Evolutionary conservation across 2,113 vertebrate species (phyloP), one percentile per base, ranked within the genome.

Genomic region (Oncorhynchus gorbuscha): DNA sequence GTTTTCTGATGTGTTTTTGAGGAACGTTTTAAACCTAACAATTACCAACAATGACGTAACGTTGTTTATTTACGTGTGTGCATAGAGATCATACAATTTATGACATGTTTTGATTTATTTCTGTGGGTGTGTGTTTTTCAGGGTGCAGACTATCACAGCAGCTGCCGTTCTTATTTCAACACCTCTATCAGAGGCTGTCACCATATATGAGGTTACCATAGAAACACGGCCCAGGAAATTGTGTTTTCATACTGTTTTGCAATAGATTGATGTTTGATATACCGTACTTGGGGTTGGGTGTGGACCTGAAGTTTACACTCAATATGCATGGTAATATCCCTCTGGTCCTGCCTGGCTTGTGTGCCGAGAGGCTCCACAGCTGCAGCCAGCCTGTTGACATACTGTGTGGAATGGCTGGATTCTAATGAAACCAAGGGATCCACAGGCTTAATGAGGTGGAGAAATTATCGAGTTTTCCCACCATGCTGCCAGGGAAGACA

Each of bases 321-420:
- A 67, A 67, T 67, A 26, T 67, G 65, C 81, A 77, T 83, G 80
- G 69, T 77, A 26, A 87, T 85, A 72, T 45, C 66, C 20, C 3
- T 48, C 8, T 48, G 6, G 9, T 75, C 72, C n/a, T 22, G 39
- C 39, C 39, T 45, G 0, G 76, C 65, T 76, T 51, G 74, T 69
- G 82, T 1, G 75, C 62, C 1, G 3, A 65, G 59, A 48, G 0
- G 73, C 71, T 76, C 74, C 1, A 22, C 24, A 28, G 48, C 35
- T 22, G 32, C 70, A 55, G 70, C 12, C 14, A 58, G 70, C 7
- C 74, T 30, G 77, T 48, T 64, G 80, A 85, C 72, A 69, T 74
- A 67, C 28, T 39, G 72, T 71, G 66, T 5, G 28, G 55, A 78
- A 18, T 20, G 30, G 16, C n/a, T 71, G 18, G 77, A 62, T 51